Evolutionary conservation across 37 sponge, comb jelly and placozoan species (phyloP), one percentile per base, ranked within the genome.

Genomic region (Haliclona indistincta): DNA sequence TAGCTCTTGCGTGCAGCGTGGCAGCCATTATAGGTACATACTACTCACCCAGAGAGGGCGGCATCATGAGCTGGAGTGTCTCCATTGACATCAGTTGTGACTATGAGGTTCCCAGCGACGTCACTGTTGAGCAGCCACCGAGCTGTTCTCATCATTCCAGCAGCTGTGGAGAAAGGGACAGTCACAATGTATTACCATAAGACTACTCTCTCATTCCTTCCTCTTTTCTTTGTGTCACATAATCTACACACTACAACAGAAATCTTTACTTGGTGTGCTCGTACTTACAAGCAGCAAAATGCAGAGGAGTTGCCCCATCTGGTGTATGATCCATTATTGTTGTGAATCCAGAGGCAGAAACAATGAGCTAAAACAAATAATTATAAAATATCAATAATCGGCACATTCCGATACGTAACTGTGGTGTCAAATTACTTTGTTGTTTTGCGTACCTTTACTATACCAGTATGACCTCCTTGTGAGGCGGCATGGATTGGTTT

Each of bases 1-100:
- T 33, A 6, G 33, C 28, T 40, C 7, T 64, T 3, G 5, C 11
- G 7, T 20, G 8, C 8, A 38, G 11, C 20, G 11, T 5, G 38
- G 5, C 7, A 32, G 4, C 37, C 13, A 7, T 7, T 38, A 64
- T 64, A 40, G 13, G 63, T 10, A 41, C 43, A 53, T 23, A 42
- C 19, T 41, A 71, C 74, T 45, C 67, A 88, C 89, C 89, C 89
- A 63, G 77, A 73, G 3, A 81, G 89, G 28, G 93, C 93, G 28
- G 93, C 93, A 73, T 88, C 89, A 65, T 93, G 93, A 29, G 93
- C 86, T 44, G 93, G 86, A 28, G 86, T 93, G 66, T 88, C 80
- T 41, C 93, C 93, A 66, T 62, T 80, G 43, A 71, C 62, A 68
- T 93, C 93, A 66, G 81, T 79, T 0, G 66, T 39, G 28, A 43